Evolutionary conservation across 1,140 invertebrate genomes (phyloP), one percentile per base, ranked within the genome.

Genomic region (Vanessa tameamea): DNA sequence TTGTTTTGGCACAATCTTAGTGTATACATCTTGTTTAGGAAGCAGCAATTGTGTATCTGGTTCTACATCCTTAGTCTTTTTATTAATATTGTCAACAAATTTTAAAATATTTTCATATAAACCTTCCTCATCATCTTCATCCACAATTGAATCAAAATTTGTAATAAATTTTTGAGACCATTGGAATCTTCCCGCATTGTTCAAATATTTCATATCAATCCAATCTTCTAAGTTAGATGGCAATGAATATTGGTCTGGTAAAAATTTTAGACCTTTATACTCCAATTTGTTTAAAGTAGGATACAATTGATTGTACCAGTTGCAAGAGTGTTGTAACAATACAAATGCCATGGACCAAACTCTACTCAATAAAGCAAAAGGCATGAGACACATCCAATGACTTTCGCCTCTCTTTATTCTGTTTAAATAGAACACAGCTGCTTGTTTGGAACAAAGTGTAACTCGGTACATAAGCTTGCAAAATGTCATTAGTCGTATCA

Each of bases 301-400:
- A 69, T 92, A 87, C 43, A 95, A 78, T 61, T 82, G 81, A 15
- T 87, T 81, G 76, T 95, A 95, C 94, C 94, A 95, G 26, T 82
- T 84, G 73, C 93, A 94, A 26, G 90, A 85, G 78, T 92, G 93
- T 74, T 91, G 88, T 8, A 94, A 75, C 50, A 94, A 76, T 43
- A 94, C 80, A 70, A 89, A 85, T 9, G 92, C 90, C 65, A 94
- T 83, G 12, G 93, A 94, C 94, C 94, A 95, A 77, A 95, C 91
- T 81, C 94, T 91, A 67, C 94, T 92, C 14, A 95, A 77, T 53
- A 94, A 84, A 13, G 93, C 88, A 89, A 93, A 94, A 64, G 94
- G 94, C 82, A 94, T 91, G 15, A 94, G 57, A 57, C 93, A 93
- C 81, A 94, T 89, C 82, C 88, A 93, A 86, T 94, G 94, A 53